Evolutionary conservation across 2,797 vertebrate genomes (phyloP).

Genomic region (Falco biarmicus): DNA sequence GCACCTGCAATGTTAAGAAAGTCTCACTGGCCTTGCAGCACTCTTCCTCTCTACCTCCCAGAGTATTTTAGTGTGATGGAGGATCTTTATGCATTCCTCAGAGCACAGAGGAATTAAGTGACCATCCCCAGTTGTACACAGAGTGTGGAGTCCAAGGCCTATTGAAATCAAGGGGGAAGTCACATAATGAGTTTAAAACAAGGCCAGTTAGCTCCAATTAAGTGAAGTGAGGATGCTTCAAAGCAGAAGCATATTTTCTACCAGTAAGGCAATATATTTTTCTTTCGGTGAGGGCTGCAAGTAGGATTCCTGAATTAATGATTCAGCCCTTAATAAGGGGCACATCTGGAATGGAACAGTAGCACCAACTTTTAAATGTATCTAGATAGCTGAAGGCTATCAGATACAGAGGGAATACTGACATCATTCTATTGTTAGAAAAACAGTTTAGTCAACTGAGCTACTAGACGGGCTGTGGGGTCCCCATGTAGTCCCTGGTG

Average conservation of each 20-base stretch:
- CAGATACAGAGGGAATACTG: background rate
- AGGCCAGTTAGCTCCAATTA: background rate
- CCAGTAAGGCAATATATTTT: background rate
- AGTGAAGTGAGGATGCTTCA: background rate
- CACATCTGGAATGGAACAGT: background rate
- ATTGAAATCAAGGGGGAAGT: background rate
- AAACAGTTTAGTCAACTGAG: background rate
- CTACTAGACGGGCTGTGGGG: fast-evolving
- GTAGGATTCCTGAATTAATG: background rate
- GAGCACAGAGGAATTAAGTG: background rate
- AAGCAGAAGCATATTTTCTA: background rate
- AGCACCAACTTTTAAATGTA: background rate
- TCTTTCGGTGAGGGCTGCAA: background rate
- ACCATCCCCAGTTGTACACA: background rate
- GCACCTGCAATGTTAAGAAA: background rate
- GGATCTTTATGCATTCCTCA: background rate
- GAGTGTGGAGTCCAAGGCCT: background rate
- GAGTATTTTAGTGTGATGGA: background rate
- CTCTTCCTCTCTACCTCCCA: background rate
- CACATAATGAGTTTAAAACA: background rate
- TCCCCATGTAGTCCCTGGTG: background rate
- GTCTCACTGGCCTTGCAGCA: background rate
- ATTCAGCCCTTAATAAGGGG: background rate
- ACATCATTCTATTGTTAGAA: background rate
- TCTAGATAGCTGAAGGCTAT: background rate